Conservation (phyloP, 2,888 invertebrate species). For the Actias luna region DNA sequence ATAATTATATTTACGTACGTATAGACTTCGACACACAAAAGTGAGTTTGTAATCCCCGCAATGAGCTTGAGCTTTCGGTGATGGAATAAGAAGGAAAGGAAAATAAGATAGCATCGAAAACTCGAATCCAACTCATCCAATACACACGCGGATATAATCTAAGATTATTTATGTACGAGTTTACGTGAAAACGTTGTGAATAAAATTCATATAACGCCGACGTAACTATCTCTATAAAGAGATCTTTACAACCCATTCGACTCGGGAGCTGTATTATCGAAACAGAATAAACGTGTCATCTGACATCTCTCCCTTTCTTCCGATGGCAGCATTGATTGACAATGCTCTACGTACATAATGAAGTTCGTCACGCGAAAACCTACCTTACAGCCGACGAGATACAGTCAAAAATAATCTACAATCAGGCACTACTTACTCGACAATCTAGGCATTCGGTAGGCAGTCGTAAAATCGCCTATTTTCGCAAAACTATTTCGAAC, state of each 20-base stretch:
- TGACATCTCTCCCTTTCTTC: constrained; percentile 23
- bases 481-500: constrained; percentile 56
- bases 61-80: too few species aligned
- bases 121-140: too few species aligned
- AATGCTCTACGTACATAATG: constrained; percentile 31
- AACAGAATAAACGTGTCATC: constrained; percentile 42
- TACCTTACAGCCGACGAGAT: not conserved
- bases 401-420: constrained; percentile 25
- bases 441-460: constrained; percentile 48
- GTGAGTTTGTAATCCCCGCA: too few species aligned
- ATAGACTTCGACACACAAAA: not conserved
- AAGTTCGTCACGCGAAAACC: constrained; percentile 24
- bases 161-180: constrained; percentile 1
- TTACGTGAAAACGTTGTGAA: constrained; percentile 6
- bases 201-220: constrained; percentile 4
- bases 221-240: constrained; percentile 14
- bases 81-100: too few species aligned
- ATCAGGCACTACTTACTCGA: constrained; percentile 32
- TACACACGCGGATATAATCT: not conserved
- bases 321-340: constrained; percentile 32
- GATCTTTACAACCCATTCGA: constrained; percentile 11
- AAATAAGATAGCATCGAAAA: too few species aligned
- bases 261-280: constrained; percentile 35
- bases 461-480: constrained; percentile 54
- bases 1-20: not conserved